phyloP scores from a whole-genome alignment of 2,113 vertebrate species.

The Calonectris borealis region DNA sequence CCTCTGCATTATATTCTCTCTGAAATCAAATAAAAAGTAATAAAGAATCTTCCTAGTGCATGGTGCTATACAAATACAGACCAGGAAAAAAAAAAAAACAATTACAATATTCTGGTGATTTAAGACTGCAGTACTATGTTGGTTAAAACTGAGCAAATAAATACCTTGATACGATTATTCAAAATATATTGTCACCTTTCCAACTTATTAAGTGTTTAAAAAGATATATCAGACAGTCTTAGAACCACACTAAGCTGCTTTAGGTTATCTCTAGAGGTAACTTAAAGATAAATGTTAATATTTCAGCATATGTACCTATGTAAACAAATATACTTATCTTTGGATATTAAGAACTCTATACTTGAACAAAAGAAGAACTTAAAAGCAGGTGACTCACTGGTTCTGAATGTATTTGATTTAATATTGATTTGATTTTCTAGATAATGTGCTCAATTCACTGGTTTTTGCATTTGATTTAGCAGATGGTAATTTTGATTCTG shows the following conservation, averaged over 20 bases:
- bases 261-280: background rate
- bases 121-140: background rate
- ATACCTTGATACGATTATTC: background rate
- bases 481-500: background rate
- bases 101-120: background rate
- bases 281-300: background rate
- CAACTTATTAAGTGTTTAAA: background rate
- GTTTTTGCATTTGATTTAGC: conserved; percentile 5
- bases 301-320: background rate
- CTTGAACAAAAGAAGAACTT: background rate
- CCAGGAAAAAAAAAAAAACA: background rate
- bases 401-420: background rate
- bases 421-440: conserved; percentile 19
- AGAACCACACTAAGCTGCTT: background rate
- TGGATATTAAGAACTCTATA: background rate
- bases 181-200: background rate
- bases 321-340: background rate
- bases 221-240: background rate
- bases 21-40: background rate
- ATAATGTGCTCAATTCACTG: background rate
- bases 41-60: background rate
- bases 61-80: background rate
- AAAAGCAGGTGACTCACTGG: background rate
- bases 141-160: background rate
- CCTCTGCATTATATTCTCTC: background rate